Evolutionary conservation across 2,888 invertebrate species (phyloP).

Genomic region (Lasioglossum villosulum): DNA sequence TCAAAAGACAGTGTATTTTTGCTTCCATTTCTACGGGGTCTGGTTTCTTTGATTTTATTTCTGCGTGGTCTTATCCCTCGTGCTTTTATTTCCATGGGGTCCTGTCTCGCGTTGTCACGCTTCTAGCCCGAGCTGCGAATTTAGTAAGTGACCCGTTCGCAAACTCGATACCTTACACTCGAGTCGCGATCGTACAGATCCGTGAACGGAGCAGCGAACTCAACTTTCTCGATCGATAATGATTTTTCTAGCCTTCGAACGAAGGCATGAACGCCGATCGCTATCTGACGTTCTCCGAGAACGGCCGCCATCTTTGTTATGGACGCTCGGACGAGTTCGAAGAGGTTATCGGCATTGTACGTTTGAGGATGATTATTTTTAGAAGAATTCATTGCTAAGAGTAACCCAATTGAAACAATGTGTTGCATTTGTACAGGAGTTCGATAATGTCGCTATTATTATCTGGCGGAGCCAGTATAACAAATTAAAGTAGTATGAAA

Average conservation of each 20-base stretch:
- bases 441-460: not conserved
- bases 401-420: not conserved
- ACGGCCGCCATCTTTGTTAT: constrained; percentile 1
- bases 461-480: not conserved
- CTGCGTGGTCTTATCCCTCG: not conserved
- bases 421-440: not conserved
- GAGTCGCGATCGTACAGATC: not conserved
- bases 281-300: not conserved
- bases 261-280: not conserved
- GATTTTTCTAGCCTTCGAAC: not conserved
- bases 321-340: not conserved
- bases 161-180: constrained; percentile 23
- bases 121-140: constrained; percentile 12
- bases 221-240: constrained; percentile 30
- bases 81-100: not conserved
- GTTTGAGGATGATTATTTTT: not conserved
- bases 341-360: not conserved
- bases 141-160: constrained; percentile 23
- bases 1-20: no score
- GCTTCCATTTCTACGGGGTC: not conserved
- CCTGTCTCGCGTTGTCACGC: not conserved
- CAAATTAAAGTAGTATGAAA: not conserved
- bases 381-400: not conserved
- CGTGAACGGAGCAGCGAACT: not conserved
- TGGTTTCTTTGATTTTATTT: not conserved